Base-by-base conservation (phyloP, 2,888 invertebrate genomes). In the Epinotia nisella region DNA sequence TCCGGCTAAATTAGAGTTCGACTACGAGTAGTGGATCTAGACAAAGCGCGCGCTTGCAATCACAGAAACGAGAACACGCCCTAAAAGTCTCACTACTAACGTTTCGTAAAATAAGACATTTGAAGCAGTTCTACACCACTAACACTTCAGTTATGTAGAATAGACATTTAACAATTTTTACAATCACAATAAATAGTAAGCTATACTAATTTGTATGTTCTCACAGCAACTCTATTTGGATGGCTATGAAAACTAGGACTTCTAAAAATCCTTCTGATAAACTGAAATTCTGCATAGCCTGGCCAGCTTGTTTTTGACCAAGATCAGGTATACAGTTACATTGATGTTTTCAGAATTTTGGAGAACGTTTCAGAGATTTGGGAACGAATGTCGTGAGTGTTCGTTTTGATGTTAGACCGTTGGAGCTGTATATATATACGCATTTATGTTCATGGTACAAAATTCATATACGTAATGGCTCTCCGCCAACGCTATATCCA, bases 331-430 rank as follows among this genome's bases (percentile, higher is more conserved):
- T 11, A 10, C 21, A 70, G 19, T 45, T 2, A 11, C 10, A 45
- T 49, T 41, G 4, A 35, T 35, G 65, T 76, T 83, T 83, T 51
- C 83, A 83, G 83, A 78, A 80, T 78, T 74, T 71, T 80, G 73
- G 81, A 79, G 81, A 78, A 45, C 45, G 15, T 45, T 45, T 45
- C 45, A 15, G 45, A 78, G 78, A 74, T 78, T 24, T 78, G 78
- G 78, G 73, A 76, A n/a, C 67, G 71, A 21, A 75, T 81, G 73
- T 76, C 70, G 80, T 81, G 79, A 80, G 81, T 80, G 35, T 49
- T 68, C 71, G 65, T 76, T 29, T 77, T 59, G 70, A 61, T 74
- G 75, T 77, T 76, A 13, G 41, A 41, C 19, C 70, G 35, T 72
- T 74, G 64, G 15, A 64, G 41, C 51, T 65, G 65, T 71, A 56